Percentiles rank a stretch among this genome's conserved stretches.
These are phyloP conservation scores for Hippocampus guttulatus DNA, from an alignment of 2,113 vertebrate species.

Conservation along the genomic window DNA sequence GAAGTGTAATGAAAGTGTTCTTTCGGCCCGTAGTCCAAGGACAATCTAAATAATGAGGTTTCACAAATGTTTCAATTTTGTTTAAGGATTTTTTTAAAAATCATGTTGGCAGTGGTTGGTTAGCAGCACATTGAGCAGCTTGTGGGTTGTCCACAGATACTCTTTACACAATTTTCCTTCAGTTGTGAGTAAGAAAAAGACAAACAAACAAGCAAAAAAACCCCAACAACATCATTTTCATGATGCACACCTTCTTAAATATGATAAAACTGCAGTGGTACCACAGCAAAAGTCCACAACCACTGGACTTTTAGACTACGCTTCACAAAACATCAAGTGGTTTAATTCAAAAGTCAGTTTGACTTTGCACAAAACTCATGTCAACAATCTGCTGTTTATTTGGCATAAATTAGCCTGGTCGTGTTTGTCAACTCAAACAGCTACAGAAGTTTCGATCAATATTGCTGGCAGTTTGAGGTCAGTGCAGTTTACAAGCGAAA, in stretches of 20 bases:
- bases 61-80: too few relatives aligned
- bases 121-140: too few relatives aligned
- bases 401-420: slow-evolving; percentile 14
- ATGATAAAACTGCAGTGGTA: not conserved
- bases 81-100: too few relatives aligned
- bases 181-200: too few relatives aligned
- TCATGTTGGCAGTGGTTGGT: too few relatives aligned
- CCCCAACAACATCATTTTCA: too few relatives aligned
- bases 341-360: not conserved
- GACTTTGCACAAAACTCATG: slow-evolving; percentile 2
- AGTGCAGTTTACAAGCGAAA: slow-evolving; percentile 26
- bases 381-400: slow-evolving; percentile 4
- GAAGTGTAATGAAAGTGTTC: too few relatives aligned
- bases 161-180: not conserved
- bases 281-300: not conserved
- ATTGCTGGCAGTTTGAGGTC: slow-evolving; percentile 31
- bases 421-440: slow-evolving; percentile 8
- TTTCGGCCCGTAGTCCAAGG: too few relatives aligned
- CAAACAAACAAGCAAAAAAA: too few relatives aligned
- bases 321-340: not conserved
- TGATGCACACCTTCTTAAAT: not conserved
- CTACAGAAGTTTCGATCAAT: slow-evolving; percentile 32
- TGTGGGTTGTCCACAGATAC: not conserved
- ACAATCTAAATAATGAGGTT: too few relatives aligned
- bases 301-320: not conserved